Conservation (phyloP, 2,797 vertebrate species). For the Coccyzus lansbergi region DNA sequence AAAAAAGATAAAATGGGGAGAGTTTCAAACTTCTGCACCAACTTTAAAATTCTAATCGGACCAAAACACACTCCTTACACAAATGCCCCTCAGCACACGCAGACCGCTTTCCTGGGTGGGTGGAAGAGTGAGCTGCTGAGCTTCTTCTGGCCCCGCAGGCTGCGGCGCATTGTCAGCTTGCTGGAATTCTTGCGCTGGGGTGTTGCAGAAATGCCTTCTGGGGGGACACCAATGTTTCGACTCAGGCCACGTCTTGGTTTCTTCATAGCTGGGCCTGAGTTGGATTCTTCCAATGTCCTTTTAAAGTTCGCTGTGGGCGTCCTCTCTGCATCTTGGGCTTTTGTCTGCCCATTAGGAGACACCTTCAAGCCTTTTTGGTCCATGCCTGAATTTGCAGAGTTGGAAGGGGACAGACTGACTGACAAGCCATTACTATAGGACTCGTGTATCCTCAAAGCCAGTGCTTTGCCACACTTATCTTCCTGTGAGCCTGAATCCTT, state of each 20-base stretch:
- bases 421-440: slow-evolving; percentile 69
- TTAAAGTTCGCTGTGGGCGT: slow-evolving; percentile 78
- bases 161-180: slow-evolving; percentile 80
- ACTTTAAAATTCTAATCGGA: slow-evolving; percentile 33
- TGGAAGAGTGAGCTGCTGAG: slow-evolving; percentile 84
- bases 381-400: slow-evolving; percentile 63
- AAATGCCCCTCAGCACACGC: slow-evolving; percentile 84
- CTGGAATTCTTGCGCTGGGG: slow-evolving; percentile 76
- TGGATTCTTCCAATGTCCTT: slow-evolving; percentile 84
- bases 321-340: slow-evolving; percentile 78
- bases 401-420: slow-evolving; percentile 70
- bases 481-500: slow-evolving; percentile 67
- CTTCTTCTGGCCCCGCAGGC: slow-evolving; percentile 89
- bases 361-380: slow-evolving; percentile 75
- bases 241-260: slow-evolving; percentile 71
- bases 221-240: slow-evolving; percentile 34
- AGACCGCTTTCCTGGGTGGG: slow-evolving; percentile 89
- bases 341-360: slow-evolving; percentile 61
- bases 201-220: slow-evolving; percentile 62
- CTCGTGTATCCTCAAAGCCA: slow-evolving; percentile 73
- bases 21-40: slow-evolving; percentile 44
- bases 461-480: slow-evolving; percentile 71
- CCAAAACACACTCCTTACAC: not conserved
- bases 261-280: slow-evolving; percentile 80
- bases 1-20: slow-evolving; percentile 40